A percentile compares a stretch with the other conserved stretches of the same genome.
phyloP scores from a whole-genome alignment of 2,888 invertebrate genomes.

The Nemotelus pantherinus region DNA sequence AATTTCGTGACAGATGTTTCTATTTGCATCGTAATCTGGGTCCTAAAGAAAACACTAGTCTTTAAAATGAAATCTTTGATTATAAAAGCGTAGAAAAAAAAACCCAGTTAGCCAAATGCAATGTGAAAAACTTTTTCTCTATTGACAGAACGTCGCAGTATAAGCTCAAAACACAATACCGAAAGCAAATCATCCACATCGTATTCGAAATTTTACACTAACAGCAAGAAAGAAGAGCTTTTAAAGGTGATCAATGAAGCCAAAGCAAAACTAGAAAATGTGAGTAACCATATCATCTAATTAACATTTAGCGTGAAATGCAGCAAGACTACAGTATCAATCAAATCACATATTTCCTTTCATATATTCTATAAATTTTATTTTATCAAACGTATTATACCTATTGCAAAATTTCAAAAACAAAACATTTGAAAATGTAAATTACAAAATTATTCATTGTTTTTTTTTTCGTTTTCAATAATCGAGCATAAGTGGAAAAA shows the following conservation, averaged over 20 bases:
- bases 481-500: constrained; percentile 39
- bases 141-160: constrained; percentile 66
- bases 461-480: not conserved
- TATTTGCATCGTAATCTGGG: too few relatives aligned
- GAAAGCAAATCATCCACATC: constrained; percentile 60
- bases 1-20: too few relatives aligned
- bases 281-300: constrained; percentile 66
- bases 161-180: constrained; percentile 71
- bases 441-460: constrained; percentile 13
- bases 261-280: constrained; percentile 85
- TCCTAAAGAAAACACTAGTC: too few relatives aligned
- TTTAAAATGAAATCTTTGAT: too few relatives aligned
- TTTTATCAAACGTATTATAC: not conserved
- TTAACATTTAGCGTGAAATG: not conserved
- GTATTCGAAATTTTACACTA: constrained; percentile 64
- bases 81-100: too few relatives aligned
- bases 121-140: not conserved
- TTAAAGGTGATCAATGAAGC: constrained; percentile 86
- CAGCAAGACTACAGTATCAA: not conserved
- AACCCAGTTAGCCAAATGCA: not conserved
- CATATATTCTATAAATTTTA: constrained; percentile 3
- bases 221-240: constrained; percentile 74
- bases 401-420: constrained; percentile 5
- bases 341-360: not conserved
- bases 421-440: constrained; percentile 50